Conservation (phyloP, 1,140 invertebrate species). For the Nasonia vitripennis region DNA sequence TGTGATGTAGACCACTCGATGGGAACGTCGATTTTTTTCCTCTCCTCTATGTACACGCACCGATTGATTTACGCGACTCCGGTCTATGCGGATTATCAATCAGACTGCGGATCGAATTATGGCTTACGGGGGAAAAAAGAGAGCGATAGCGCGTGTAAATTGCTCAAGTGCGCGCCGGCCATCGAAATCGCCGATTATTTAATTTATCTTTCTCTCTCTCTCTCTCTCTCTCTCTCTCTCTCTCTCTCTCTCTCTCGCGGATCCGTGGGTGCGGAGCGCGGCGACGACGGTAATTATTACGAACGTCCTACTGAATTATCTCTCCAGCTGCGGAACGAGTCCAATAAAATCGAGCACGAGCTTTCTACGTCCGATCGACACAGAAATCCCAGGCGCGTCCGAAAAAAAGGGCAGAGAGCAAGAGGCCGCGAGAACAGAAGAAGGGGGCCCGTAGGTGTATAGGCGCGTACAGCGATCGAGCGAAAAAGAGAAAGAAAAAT, state of each 20-base stretch:
- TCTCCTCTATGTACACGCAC: neutral
- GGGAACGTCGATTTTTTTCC: neutral
- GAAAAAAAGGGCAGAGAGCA: neutral
- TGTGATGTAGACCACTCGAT: neutral
- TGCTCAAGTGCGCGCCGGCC: neutral
- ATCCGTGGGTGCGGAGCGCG: conserved; percentile 30
- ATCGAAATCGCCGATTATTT: conserved; percentile 53
- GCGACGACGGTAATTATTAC: conserved; percentile 57
- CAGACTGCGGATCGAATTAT: conserved; percentile 2
- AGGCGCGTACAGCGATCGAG: neutral
- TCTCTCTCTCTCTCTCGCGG: neutral
- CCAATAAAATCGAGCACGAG: conserved; percentile 54
- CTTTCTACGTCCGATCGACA: conserved; percentile 7
- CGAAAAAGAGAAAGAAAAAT: conserved; percentile 5
- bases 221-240: too few relatives aligned
- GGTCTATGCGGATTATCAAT: neutral
- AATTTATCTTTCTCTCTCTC: conserved; percentile 50
- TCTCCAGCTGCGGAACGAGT: conserved; percentile 48
- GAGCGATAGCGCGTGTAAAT: neutral
- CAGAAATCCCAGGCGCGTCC: neutral
- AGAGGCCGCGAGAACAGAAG: neutral
- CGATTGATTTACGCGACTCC: neutral
- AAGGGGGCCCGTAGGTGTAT: too few relatives aligned
- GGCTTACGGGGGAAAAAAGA: neutral
- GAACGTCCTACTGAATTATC: conserved; percentile 60